Conservation (phyloP, 1,140 invertebrate genomes). For the Battus philenor region DNA sequence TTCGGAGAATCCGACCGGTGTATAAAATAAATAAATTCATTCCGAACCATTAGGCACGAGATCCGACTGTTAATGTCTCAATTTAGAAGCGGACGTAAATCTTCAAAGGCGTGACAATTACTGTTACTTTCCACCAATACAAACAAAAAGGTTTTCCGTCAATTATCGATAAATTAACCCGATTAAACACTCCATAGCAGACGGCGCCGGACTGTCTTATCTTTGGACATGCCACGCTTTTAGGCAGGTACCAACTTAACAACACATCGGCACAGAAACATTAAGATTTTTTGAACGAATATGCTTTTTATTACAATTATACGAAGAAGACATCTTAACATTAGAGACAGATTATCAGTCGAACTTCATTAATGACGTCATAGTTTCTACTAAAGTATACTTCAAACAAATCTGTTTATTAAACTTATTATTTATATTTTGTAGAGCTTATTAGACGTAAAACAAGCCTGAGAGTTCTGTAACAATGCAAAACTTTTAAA, state of each 20-base stretch:
- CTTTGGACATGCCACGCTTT: constrained; percentile 71
- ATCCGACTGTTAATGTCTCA: constrained; percentile 75
- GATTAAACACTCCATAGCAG: constrained; percentile 69
- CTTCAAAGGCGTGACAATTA: constrained; percentile 76
- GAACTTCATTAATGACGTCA: no score
- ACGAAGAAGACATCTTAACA: constrained; percentile 16
- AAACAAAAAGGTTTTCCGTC: constrained; percentile 75
- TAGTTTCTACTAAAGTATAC: no score
- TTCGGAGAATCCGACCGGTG: constrained; percentile 53
- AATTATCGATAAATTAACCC: constrained; percentile 76
- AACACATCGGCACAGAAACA: constrained; percentile 50
- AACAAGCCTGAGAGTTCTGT: no score
- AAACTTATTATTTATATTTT: no score
- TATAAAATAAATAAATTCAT: constrained; percentile 74
- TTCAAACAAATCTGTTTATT: no score
- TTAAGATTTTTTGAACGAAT: constrained; percentile 60
- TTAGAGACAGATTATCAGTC: no score
- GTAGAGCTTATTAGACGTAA: no score
- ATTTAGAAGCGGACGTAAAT: constrained; percentile 76
- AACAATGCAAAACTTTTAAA: no score
- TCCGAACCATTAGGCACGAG: constrained; percentile 74
- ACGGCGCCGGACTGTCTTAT: constrained; percentile 69
- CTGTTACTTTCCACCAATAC: constrained; percentile 74
- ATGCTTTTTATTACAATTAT: constrained; percentile 60
- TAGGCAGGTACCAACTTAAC: constrained; percentile 66